Conservation (phyloP, 2,888 invertebrate genomes). For the Drosophila neutralis region DNA sequence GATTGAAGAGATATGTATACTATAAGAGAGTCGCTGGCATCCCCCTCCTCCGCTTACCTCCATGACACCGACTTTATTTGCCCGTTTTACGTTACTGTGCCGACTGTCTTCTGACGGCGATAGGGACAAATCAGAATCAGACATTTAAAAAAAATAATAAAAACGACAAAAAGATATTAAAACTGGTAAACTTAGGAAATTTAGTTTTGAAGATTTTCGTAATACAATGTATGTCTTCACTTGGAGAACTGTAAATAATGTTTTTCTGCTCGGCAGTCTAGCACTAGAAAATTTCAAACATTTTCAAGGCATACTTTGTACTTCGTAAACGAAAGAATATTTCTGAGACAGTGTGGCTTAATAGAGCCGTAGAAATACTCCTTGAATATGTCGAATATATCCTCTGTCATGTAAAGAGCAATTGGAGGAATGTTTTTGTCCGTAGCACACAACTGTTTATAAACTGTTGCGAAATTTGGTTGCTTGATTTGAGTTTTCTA, state of each 20-base stretch:
- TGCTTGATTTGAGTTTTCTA: conserved; percentile 21
- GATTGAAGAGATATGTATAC: too few species aligned
- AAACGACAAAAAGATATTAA: not conserved
- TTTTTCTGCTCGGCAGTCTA: not conserved
- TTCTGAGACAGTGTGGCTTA: not conserved
- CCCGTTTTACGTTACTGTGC: too few species aligned
- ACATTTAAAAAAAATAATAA: not conserved
- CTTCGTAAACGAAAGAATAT: not conserved
- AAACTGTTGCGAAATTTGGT: conserved; percentile 28
- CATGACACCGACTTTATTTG: too few species aligned
- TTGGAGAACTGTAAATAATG: not conserved
- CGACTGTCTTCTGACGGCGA: too few species aligned
- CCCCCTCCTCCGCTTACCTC: too few species aligned
- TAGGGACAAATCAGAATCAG: not conserved
- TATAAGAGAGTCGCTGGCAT: too few species aligned
- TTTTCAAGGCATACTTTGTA: conserved; percentile 1
- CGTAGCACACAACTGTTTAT: not conserved
- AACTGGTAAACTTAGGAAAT: not conserved
- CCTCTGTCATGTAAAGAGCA: not conserved
- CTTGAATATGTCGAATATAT: not conserved
- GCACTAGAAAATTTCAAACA: not conserved
- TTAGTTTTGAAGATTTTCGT: not conserved
- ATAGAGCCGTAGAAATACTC: not conserved
- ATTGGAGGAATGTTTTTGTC: not conserved
- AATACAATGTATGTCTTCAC: not conserved